These are phyloP conservation scores for Stomorhina lunata DNA, from an alignment of 2,888 invertebrate genomes.

Conservation along the genomic window DNA sequence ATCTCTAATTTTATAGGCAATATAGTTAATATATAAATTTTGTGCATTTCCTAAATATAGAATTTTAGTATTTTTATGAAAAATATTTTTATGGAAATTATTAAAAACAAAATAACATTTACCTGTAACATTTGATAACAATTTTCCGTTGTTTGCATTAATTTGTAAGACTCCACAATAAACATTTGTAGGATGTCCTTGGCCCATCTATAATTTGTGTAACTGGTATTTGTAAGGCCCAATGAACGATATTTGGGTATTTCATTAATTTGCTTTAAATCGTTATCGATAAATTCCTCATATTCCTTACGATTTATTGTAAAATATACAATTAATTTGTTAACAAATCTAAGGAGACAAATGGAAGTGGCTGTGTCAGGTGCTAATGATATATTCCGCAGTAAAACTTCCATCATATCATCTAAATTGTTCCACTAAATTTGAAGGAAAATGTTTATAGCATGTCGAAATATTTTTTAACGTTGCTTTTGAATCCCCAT, in stretches of 20 bases:
- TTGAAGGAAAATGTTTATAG: not conserved
- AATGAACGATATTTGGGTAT: constrained; percentile 67
- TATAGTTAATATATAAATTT: constrained; percentile 75
- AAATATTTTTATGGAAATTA: not conserved
- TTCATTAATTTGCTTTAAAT: constrained; percentile 53
- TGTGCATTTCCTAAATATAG: constrained; percentile 69
- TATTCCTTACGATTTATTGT: constrained; percentile 72
- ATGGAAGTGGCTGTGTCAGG: constrained; percentile 70
- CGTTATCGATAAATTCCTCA: constrained; percentile 61
- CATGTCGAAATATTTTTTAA: too few species aligned
- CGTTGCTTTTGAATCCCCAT: too few species aligned
- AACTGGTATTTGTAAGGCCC: constrained; percentile 69
- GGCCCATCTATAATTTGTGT: constrained; percentile 76
- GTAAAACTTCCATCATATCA: constrained; percentile 75
- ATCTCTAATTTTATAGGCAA: constrained; percentile 72
- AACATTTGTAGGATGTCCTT: constrained; percentile 75
- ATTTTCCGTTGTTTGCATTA: constrained; percentile 69
- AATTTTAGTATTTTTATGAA: not conserved
- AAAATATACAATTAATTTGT: constrained; percentile 71
- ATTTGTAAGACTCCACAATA: constrained; percentile 73
- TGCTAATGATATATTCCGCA: constrained; percentile 73
- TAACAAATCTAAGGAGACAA: constrained; percentile 72
- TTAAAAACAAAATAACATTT: not conserved
- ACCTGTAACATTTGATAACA: constrained; percentile 70
- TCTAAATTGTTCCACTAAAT: constrained; percentile 77